Evolutionary conservation across 2,888 invertebrate species (phyloP), one percentile per base, ranked within the genome.

Genomic region (Drosophila flavopinicola): DNA sequence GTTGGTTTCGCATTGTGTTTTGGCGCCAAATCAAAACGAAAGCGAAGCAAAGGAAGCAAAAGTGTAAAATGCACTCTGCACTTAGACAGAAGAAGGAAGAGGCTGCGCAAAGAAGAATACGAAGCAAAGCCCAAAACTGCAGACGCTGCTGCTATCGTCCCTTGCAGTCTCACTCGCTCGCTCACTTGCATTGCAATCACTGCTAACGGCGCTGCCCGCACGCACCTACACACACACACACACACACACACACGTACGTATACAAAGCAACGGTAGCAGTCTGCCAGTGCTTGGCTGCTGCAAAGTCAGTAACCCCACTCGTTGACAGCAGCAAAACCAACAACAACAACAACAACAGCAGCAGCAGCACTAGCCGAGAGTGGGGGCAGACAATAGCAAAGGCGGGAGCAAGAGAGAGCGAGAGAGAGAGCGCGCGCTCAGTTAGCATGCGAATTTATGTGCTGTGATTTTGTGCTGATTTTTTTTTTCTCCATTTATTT

Each of bases 301-400:
- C 61, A 87, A 87, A 87, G 84, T 85, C 84, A 85, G 87, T 85
- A 85, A 85, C 84, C 84, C 84, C 84, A 85, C 85, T 85, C 85
- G 75, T 72, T 72, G 71, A 75, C 72, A 73, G 58, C 60, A 67
- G 47, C 59, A 51, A 41, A 49, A 61, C 52, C 64, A 52, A 25
- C 54, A 59, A 11, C 32, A 53, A 15, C 17, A 44, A 47, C 49
- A 52, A 48, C 68, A 59, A 53, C 27, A 48, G 13, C 25, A 58
- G 53, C 23, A 49, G 20, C 33, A 56, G 44, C 54, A 52, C 37
- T 72, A 72, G 65, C 6, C 32, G 44, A 74, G 75, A 70, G 58
- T 63, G 42, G 37, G 30, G 65, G n/a, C 45, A 58, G 49, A 66
- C 57, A 58, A 58, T 69, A 56, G 49, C 45, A 52, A 66, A 66